phyloP scores from a whole-genome alignment of 2,113 vertebrate species.

The Cromileptes altivelis region DNA sequence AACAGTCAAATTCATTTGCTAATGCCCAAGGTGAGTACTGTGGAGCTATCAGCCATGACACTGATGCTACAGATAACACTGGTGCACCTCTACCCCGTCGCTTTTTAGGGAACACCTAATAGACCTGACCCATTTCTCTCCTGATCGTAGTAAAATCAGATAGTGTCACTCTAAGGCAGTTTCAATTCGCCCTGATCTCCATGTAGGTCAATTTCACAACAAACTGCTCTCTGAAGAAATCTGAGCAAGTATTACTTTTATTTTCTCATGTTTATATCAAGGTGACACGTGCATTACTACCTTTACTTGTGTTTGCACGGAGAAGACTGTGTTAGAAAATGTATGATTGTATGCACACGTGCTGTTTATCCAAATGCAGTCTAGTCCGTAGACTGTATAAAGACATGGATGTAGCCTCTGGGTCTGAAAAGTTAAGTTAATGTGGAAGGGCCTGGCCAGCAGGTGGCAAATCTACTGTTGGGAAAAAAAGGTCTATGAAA shows the following conservation, averaged over 20 bases:
- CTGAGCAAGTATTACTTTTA: background rate
- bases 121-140: slow-evolving; percentile 44
- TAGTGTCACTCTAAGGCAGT: slow-evolving; percentile 13
- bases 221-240: background rate
- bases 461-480: too few relatives aligned
- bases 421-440: too few relatives aligned
- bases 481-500: too few relatives aligned
- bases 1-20: background rate
- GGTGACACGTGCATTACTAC: background rate
- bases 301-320: background rate
- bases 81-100: background rate
- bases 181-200: background rate
- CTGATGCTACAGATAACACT: background rate
- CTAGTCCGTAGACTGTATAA: too few relatives aligned
- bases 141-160: slow-evolving; percentile 30
- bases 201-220: slow-evolving; percentile 51
- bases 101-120: slow-evolving; percentile 26
- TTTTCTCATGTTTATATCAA: background rate
- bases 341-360: background rate
- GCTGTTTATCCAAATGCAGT: background rate
- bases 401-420: too few relatives aligned
- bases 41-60: background rate
- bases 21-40: background rate
- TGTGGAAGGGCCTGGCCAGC: too few relatives aligned
- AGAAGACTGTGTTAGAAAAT: background rate